phyloP scores from a whole-genome alignment of 2,797 vertebrate genomes.

The Hipposideros larvatus region DNA sequence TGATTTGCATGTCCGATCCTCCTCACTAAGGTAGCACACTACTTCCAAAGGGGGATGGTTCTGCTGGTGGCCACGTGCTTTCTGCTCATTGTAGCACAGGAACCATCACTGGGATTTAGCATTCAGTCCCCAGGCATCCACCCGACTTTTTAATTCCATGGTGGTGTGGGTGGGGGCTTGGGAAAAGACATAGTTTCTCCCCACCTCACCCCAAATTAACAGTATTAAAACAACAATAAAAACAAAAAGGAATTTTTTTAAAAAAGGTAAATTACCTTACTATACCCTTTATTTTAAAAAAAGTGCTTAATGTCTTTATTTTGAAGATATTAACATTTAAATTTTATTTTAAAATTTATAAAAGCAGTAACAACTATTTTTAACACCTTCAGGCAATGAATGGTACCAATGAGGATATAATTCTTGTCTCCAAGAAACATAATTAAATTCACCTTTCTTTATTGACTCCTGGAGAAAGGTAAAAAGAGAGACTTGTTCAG shows the following conservation, averaged over 20 bases:
- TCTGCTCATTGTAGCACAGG: not conserved
- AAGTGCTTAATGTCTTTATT: not conserved
- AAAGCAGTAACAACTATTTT: conserved; percentile 13
- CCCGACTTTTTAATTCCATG: not conserved
- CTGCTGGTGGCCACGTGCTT: not conserved
- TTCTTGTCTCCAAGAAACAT: conserved; percentile 11
- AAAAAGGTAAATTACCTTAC: not conserved
- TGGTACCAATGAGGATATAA: not conserved
- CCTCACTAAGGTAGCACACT: not conserved
- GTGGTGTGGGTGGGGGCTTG: not conserved
- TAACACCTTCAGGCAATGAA: conserved; percentile 27
- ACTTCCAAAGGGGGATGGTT: no score
- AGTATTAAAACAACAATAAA: not conserved
- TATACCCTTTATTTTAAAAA: not conserved
- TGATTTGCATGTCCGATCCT: not conserved
- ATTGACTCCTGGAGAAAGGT: conserved; percentile 1
- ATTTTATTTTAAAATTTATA: conserved; percentile 36
- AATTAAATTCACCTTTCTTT: conserved; percentile 30
- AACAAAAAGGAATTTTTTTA: not conserved
- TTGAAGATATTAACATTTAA: conserved; percentile 23
- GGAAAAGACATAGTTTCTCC: not conserved
- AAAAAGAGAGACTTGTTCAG: not conserved
- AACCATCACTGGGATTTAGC: not conserved
- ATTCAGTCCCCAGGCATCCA: not conserved
- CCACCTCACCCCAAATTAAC: not conserved